These are phyloP conservation scores for Penaeus indicus DNA, from an alignment of 1,140 invertebrate genomes.

Conservation along the genomic window DNA sequence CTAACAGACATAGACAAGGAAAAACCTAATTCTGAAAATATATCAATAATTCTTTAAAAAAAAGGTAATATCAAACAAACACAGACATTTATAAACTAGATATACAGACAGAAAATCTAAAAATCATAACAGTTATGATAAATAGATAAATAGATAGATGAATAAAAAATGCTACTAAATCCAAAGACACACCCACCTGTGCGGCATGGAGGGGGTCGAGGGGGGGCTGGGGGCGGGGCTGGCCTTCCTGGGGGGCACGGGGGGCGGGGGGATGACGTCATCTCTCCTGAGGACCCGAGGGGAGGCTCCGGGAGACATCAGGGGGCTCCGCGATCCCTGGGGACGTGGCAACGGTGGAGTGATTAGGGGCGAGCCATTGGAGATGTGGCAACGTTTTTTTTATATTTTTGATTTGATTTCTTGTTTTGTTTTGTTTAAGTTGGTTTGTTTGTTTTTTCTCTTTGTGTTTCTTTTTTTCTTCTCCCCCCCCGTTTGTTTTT, in stretches of 20 bases:
- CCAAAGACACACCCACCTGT: constrained; percentile 45
- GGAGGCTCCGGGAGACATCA: constrained; percentile 74
- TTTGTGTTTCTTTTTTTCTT: no score
- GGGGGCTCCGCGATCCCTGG: constrained; percentile 72
- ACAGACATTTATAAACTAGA: no score
- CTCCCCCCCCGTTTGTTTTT: background rate
- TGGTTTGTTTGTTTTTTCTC: background rate
- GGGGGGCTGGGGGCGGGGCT: constrained; percentile 74
- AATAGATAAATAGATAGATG: no score
- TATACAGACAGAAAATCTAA: no score
- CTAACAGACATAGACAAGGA: no score
- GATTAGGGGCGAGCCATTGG: no score
- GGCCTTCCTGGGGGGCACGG: constrained; percentile 77
- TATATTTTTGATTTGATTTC: no score
- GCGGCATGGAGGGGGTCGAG: constrained; percentile 63
- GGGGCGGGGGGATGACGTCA: constrained; percentile 73
- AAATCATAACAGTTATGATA: no score
- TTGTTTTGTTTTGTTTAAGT: background rate
- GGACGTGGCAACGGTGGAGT: background rate
- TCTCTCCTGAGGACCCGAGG: constrained; percentile 71
- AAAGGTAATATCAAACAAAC: no score
- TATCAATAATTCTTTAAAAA: no score
- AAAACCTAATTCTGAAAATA: no score
- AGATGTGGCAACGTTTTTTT: background rate
- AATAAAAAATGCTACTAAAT: no score